Base-by-base conservation (phyloP, 1,140 invertebrate species). In the Lucilia cuprina region DNA sequence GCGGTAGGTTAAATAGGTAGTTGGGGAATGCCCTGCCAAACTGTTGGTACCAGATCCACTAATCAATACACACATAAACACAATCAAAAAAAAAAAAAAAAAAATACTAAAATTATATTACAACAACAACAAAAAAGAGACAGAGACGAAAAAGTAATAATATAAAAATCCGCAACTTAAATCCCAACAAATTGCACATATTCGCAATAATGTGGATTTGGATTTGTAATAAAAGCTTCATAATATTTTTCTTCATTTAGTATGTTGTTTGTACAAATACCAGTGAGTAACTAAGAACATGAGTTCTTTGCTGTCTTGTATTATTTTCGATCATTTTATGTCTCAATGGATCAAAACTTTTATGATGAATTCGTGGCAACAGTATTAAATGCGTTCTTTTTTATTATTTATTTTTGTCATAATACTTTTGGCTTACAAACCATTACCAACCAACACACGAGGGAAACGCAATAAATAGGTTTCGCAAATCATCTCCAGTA, bases 161-260 rank as follows among this genome's bases (percentile, higher is more conserved):
- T 70, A 70, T 70, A 10, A 70, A 70, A 70, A 70, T 55, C n/a
- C 17, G 25, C 17, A 70, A 70, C 19, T 41, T 25, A 80, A 80
- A 80, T 80, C 77, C 77, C 12, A 49, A 80, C 77, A 80, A 80
- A 80, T 80, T 80, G 41, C 77, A 80, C 19, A 80, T 80, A 80
- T 80, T 80, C 77, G 19, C 41, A 19, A 49, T 80, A 49, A 80
- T 80, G 50, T 50, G 77, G 77, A n/a, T 49, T 80, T 80, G 21
- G 77, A 49, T 80, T 50, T 49, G 47, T 78, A n/a, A n/a, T 78
- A 0, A 25, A 80, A 25, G 41, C 9, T 80, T 30, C 17, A 19
- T 50, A 19, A 13, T 49, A 21, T 80, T 80, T 49, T 13, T 12
- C 47, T 34, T 21, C 12, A 41, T 41, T 41, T 41, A 8, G 41